Base-by-base conservation (phyloP, 2,888 invertebrate species). In the Steinernema hermaphroditum region DNA sequence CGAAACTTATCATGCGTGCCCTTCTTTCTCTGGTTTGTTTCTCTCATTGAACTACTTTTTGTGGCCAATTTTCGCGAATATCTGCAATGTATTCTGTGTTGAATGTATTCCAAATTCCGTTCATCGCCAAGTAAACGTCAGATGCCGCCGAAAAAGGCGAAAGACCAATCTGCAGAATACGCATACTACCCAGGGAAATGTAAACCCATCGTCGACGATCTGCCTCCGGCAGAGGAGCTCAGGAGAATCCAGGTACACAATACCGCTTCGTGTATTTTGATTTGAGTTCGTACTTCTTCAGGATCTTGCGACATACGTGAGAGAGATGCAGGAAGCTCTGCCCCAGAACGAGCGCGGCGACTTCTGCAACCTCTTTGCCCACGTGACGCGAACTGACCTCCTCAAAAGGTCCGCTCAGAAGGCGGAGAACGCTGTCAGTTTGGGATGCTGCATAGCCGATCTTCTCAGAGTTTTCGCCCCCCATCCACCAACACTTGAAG, bases 371-470 rank as follows among this genome's bases (percentile, higher is more conserved):
- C 54, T 54, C 2, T 27, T 54, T 14, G 22, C 54, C 2, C 54
- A 54, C 27, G 22, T 54, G 12, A 54, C 54, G 14, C 54, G 54
- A 24, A 19, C 24, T 16, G 54, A 54, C 2, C 54, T 54, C 22
- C 27, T 54, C 14, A 27, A 54, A 14, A 22, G 54, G 12, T 22
- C 24, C 54, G 22, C 54, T 16, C 32, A 68, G 41, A 22, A 12
- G 16, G 41, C 41, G 14, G 69, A 69, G 22, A 24, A 22, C 16
- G 41, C 41, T 24, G 69, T 69, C 6, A 37, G n/a, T 22, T 9
- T 69, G 8, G 69, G 41, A 6, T 69, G 69, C 44, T 1, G 19
- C 43, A 69, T 69, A 41, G 69, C 69, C 12, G 69, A 69, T 43
- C 43, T 69, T n/a, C 43, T 69, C 2, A 41, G 69, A 12, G 22